phyloP scores from a whole-genome alignment of 2,113 vertebrate genomes.

The Pontoporia blainvillei region DNA sequence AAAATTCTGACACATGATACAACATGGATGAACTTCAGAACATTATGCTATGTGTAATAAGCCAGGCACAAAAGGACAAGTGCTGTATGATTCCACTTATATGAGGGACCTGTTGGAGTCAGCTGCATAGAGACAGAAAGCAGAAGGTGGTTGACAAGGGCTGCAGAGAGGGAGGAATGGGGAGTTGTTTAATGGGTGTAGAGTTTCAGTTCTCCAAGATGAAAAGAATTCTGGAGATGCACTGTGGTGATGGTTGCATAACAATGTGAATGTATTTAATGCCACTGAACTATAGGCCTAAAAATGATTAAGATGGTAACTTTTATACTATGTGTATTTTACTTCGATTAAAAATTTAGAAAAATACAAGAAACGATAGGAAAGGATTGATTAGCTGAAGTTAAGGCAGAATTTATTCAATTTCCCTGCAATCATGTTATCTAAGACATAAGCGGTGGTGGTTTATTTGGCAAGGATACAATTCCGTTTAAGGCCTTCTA shows the following conservation, averaged over 20 bases:
- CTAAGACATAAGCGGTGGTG: constrained; percentile 73
- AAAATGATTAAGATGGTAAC: not conserved
- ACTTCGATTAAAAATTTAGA: not conserved
- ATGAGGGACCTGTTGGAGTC: not conserved
- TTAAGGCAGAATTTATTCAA: constrained; percentile 65
- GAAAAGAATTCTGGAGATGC: not conserved
- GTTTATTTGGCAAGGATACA: not conserved
- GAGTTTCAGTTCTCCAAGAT: not conserved
- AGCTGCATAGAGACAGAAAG: not conserved
- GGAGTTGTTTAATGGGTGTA: not conserved
- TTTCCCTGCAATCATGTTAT: constrained; percentile 12
- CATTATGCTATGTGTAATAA: not conserved
- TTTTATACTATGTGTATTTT: not conserved
- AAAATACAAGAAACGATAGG: not conserved
- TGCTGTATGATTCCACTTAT: not conserved
- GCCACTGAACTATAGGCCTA: not conserved
- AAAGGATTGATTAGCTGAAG: constrained; percentile 6
- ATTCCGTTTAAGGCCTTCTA: constrained; percentile 28
- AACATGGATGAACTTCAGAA: not conserved
- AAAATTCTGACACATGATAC: not conserved
- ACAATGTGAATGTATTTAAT: not conserved
- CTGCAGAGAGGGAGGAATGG: not conserved
- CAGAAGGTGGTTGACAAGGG: too few species aligned
- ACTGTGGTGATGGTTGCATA: not conserved
- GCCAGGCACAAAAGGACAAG: not conserved